Evolutionary conservation across 2,113 vertebrate species (phyloP).

Genomic region (Nothoprocta perdicaria): DNA sequence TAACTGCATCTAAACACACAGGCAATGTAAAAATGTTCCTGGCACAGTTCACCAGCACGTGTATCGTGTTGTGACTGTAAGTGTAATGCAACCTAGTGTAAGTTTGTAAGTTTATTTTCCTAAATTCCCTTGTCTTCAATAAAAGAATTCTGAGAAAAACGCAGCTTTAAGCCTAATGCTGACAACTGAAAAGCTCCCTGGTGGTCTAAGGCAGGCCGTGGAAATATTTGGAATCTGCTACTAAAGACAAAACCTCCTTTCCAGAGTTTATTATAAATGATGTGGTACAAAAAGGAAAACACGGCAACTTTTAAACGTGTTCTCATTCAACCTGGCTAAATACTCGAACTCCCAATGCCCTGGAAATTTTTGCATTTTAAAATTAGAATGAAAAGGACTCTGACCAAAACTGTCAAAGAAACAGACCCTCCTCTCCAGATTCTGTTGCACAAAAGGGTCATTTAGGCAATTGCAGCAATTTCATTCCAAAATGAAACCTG

Average conservation of each 20-base stretch:
- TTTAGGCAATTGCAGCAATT: neutral
- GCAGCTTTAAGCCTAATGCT: neutral
- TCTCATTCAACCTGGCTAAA: neutral
- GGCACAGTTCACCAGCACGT: neutral
- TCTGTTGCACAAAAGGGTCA: fast-evolving
- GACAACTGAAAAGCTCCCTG: neutral
- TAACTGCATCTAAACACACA: neutral
- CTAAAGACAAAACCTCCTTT: neutral
- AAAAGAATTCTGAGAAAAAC: neutral
- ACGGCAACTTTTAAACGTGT: neutral
- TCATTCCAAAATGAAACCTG: neutral
- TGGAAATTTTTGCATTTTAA: neutral
- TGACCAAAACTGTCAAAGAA: neutral
- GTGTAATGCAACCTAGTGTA: neutral
- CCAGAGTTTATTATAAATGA: neutral
- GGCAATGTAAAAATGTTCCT: fast-evolving
- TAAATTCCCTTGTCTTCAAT: neutral
- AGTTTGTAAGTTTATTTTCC: neutral
- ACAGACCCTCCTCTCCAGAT: neutral
- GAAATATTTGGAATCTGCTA: neutral
- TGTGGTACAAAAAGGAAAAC: neutral
- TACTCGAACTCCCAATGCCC: neutral
- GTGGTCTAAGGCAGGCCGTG: neutral
- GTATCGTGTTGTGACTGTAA: neutral
- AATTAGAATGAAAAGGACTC: neutral